Percentiles rank a stretch among this genome's conserved stretches.
phyloP scores from a whole-genome alignment of 2,113 vertebrate genomes.

The Bostrychus sinensis region DNA sequence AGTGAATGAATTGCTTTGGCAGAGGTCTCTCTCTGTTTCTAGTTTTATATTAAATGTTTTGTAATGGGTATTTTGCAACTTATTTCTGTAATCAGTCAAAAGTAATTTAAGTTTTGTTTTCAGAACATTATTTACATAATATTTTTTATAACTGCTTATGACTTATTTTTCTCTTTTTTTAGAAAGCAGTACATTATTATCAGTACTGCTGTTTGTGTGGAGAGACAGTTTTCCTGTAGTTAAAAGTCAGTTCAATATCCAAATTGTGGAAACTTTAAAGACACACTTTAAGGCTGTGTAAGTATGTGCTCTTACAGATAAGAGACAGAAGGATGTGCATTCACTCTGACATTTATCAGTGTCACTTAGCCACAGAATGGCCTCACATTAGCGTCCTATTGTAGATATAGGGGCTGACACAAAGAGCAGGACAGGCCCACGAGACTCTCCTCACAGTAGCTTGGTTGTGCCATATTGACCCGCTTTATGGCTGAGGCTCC shows the following conservation, averaged over 20 bases:
- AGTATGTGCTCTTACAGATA: constrained; percentile 43
- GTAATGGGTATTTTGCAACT: too few species aligned
- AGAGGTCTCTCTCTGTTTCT: too few species aligned
- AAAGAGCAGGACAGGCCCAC: constrained; percentile 62
- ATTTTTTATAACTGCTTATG: too few species aligned
- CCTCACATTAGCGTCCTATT: constrained; percentile 62
- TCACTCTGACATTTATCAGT: constrained; percentile 64
- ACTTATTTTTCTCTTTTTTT: too few species aligned
- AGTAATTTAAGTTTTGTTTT: background rate
- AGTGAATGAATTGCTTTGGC: too few species aligned
- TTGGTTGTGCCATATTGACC: constrained; percentile 63
- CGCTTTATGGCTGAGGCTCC: constrained; percentile 52
- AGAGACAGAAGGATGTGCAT: constrained; percentile 33
- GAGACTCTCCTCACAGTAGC: constrained; percentile 51
- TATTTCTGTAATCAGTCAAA: too few species aligned
- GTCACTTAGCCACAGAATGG: constrained; percentile 68
- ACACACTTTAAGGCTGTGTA: constrained; percentile 30
- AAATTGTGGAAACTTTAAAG: constrained; percentile 33
- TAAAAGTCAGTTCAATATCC: background rate
- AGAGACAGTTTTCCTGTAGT: background rate
- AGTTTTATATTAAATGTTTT: too few species aligned
- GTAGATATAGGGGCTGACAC: constrained; percentile 58
- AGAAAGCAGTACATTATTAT: too few species aligned
- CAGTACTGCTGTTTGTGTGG: too few species aligned
- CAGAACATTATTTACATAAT: too few species aligned